These are phyloP conservation scores for Peromyscus polionotus DNA, from an alignment of 2,113 vertebrate genomes.

Conservation along the genomic window DNA sequence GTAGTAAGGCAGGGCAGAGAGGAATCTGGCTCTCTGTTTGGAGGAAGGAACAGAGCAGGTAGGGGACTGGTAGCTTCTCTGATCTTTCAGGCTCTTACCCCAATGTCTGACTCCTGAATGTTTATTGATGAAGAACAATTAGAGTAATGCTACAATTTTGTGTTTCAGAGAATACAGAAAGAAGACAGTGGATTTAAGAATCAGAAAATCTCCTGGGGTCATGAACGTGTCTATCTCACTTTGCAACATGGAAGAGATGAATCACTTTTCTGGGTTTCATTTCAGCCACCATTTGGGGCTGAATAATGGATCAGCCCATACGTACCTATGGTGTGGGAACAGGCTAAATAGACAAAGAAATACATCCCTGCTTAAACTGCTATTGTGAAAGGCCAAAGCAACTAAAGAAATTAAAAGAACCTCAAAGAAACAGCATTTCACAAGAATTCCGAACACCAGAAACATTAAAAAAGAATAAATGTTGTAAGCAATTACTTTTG, in stretches of 20 bases:
- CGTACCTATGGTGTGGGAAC: not conserved
- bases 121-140: too few species aligned
- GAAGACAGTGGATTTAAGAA: constrained; percentile 17
- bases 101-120: too few species aligned
- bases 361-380: not conserved
- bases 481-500: not conserved
- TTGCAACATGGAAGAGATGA: not conserved
- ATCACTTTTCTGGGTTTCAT: not conserved
- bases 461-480: constrained; percentile 6
- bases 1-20: too few species aligned
- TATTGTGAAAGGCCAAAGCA: not conserved
- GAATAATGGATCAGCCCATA: not conserved
- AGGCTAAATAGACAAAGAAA: not conserved
- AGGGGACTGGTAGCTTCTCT: too few species aligned
- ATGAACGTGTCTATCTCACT: not conserved
- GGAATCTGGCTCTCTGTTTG: too few species aligned
- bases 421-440: not conserved
- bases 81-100: too few species aligned
- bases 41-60: too few species aligned
- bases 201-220: not conserved
- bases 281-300: not conserved
- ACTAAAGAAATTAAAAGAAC: constrained; percentile 24
- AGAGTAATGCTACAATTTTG: not conserved
- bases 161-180: not conserved
- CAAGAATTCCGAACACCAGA: not conserved